Evolutionary conservation across 2,888 invertebrate species (phyloP).

Genomic region (Leucania comma): DNA sequence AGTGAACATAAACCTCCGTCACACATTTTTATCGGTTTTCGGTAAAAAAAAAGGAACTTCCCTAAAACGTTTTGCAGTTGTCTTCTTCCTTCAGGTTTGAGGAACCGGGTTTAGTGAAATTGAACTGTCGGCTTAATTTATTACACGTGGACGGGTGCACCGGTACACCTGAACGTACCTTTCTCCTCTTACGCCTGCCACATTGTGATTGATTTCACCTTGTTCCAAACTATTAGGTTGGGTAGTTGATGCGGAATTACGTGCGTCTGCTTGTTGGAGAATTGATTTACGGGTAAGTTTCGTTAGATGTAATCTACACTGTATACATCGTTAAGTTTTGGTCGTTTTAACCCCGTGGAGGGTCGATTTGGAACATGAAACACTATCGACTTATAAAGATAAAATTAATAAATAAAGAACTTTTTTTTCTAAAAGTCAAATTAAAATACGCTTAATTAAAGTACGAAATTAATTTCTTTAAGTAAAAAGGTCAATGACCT

Average conservation of each 20-base stretch:
- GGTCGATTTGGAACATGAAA: too few species aligned
- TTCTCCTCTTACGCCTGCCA: constrained; percentile 24
- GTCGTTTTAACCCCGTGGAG: too few species aligned
- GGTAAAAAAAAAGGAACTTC: too few species aligned
- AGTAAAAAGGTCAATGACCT: too few species aligned
- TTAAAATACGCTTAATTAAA: too few species aligned
- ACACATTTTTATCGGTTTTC: too few species aligned
- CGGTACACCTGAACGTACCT: constrained; percentile 55
- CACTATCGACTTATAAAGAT: too few species aligned
- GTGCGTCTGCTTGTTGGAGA: constrained; percentile 1
- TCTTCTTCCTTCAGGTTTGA: constrained; percentile 36
- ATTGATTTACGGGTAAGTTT: constrained; percentile 32
- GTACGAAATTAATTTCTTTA: too few species aligned
- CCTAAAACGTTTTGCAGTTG: constrained; percentile 45
- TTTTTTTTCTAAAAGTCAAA: too few species aligned
- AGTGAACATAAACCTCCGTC: too few species aligned
- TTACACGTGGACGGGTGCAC: constrained; percentile 52
- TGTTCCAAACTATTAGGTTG: constrained; percentile 41
- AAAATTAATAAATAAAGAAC: too few species aligned
- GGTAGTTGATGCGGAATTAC: constrained; percentile 25
- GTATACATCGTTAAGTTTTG: too few species aligned
- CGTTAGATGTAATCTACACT: constrained; percentile 14
- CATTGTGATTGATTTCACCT: constrained; percentile 53
- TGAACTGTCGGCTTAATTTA: constrained; percentile 62
- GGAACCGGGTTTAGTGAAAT: constrained; percentile 52